Evolutionary conservation across 1,140 invertebrate genomes (phyloP), one percentile per base, ranked within the genome.

Genomic region (Drosophila nigromelanica): DNA sequence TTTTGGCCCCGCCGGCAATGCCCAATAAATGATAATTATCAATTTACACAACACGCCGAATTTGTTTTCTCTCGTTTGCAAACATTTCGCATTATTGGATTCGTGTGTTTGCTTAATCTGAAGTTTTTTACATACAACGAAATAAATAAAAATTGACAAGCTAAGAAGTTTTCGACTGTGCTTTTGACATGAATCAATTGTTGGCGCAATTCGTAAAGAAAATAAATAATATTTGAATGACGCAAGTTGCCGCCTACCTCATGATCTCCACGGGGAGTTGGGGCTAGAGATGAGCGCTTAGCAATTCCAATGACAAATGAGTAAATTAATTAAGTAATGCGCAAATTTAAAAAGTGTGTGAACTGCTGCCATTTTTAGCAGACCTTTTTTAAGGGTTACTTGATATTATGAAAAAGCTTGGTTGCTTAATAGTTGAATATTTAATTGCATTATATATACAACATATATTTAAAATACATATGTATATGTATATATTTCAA

Each of bases 11-110:
- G 24, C 3, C 24, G 24, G 24, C 24, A n/a, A n/a, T n/a, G n/a
- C 15, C 39, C 58, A 69, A 69, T 59, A 69, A 60, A 68, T 59
- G 63, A 60, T 73, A 73, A 68, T 73, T 73, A 73, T 47, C 59
- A 64, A 64, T 72, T 72, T 71, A 71, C 68, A 70, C 68, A 74
- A 74, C 58, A 59, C n/a, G 30, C 27, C 18, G 15, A 48, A 56
- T 43, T 43, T 60, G 30, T 47, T 15, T 60, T 68, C 39, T 14
- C 27, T 51, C 24, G 35, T 62, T 54, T 63, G 37, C 5, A 21
- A 7, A 24, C 21, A 40, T n/a, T 51, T 51, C 56, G 50, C 50
- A 54, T 60, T 68, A 10, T 55, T 61, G 11, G 6, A 27, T 27
- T 27, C 27, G 45, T 40, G 43, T 66, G 51, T 72, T 67, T 58